Conservation (phyloP, 2,113 vertebrate genomes). For the Cephalopterus ornatus region DNA sequence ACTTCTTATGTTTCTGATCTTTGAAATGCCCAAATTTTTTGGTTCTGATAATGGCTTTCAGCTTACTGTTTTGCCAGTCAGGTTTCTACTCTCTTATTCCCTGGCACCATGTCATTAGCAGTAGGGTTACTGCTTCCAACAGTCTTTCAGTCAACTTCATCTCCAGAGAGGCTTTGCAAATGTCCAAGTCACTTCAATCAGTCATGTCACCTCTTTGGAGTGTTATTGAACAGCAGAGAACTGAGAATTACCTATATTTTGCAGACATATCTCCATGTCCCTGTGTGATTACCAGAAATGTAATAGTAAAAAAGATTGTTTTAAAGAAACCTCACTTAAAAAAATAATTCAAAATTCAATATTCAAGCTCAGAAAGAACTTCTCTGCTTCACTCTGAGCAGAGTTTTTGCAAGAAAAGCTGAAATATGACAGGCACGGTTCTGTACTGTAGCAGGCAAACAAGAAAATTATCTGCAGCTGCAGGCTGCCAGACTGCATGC, state of each 20-base stretch:
- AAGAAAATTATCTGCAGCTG: conserved; percentile 1
- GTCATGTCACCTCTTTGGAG: background rate
- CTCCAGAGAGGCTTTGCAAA: background rate
- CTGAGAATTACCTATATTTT: background rate
- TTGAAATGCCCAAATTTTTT: background rate
- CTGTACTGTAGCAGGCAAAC: background rate
- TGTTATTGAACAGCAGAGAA: rapidly evolving
- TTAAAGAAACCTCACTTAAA: background rate
- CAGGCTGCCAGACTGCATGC: background rate
- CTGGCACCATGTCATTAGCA: background rate
- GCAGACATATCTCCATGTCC: background rate
- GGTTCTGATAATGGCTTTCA: background rate
- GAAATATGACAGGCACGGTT: background rate
- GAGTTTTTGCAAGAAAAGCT: background rate
- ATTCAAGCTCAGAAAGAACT: background rate
- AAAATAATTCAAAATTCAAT: background rate
- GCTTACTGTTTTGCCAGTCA: background rate
- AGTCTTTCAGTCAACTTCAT: background rate
- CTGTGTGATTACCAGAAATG: background rate
- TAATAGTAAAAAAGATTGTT: background rate
- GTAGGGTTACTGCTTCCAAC: background rate
- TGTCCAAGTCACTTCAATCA: background rate
- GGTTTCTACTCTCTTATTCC: background rate
- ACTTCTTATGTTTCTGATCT: background rate
- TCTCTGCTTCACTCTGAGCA: background rate